Conservation (phyloP, 2,113 vertebrate species). For the Rhinolophus sinicus region DNA sequence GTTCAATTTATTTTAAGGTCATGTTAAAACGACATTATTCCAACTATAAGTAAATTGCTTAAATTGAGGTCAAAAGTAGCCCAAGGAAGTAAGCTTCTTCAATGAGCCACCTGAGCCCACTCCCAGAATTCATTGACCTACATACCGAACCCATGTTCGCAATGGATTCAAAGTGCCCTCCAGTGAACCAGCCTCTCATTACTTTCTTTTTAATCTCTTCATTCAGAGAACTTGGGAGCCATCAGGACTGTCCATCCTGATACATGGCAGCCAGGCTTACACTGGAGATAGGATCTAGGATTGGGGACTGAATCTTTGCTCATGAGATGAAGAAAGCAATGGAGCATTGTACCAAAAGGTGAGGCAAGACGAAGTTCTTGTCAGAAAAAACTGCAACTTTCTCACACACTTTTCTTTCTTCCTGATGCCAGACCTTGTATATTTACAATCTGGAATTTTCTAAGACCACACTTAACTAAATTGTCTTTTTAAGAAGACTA, state of each 20-base stretch:
- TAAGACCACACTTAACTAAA: not conserved
- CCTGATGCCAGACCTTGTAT: not conserved
- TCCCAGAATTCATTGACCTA: not conserved
- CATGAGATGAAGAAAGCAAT: not conserved
- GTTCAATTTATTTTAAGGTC: constrained; percentile 30
- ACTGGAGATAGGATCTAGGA: not conserved
- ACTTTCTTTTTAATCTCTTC: not conserved
- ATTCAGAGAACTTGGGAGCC: not conserved
- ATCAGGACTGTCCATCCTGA: no score
- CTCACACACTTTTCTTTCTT: not conserved
- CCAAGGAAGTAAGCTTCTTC: not conserved
- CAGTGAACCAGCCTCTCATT: not conserved
- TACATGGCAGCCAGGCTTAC: not conserved
- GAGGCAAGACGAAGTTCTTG: not conserved
- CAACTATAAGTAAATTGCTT: not conserved
- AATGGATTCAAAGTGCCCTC: not conserved
- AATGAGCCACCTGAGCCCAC: not conserved
- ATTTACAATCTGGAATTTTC: not conserved
- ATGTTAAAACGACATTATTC: not conserved
- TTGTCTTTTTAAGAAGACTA: constrained; percentile 23
- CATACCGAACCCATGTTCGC: not conserved
- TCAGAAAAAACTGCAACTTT: not conserved
- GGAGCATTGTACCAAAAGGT: not conserved
- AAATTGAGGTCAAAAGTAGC: constrained; percentile 3
- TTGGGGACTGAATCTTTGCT: not conserved